A percentile compares a stretch with the other conserved stretches of the same genome.
Evolutionary conservation across 2,113 vertebrate species (phyloP).

Genomic region (Heloderma charlesbogerti): DNA sequence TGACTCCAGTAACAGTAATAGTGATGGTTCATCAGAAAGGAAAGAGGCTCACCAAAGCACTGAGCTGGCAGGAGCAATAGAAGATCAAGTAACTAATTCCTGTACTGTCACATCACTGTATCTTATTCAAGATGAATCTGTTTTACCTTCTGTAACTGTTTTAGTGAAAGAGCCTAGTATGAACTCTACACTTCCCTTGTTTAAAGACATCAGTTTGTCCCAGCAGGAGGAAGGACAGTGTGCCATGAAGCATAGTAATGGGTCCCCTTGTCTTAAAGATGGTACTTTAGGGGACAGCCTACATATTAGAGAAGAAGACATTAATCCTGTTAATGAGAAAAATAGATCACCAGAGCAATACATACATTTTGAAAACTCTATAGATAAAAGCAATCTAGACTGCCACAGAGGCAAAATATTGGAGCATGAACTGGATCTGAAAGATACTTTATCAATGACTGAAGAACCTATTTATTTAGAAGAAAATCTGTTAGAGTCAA

Average conservation of each 20-base stretch:
- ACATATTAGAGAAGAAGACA: slow-evolving; percentile 35
- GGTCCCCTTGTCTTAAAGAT: slow-evolving; percentile 2
- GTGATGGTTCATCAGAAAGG: slow-evolving; percentile 27
- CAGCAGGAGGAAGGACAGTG: slow-evolving; percentile 32
- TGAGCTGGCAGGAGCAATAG: neutral
- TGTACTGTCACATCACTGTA: slow-evolving; percentile 4
- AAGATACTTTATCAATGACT: slow-evolving; percentile 47
- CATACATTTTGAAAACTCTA: slow-evolving; percentile 39
- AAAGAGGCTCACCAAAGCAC: neutral
- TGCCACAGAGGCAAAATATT: slow-evolving; percentile 19
- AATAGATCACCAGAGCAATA: slow-evolving; percentile 12
- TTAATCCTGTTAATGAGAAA: slow-evolving; percentile 23
- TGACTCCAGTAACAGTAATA: neutral
- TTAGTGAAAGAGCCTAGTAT: slow-evolving; percentile 43
- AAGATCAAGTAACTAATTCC: neutral
- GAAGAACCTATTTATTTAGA: slow-evolving; percentile 52
- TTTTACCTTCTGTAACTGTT: slow-evolving; percentile 12
- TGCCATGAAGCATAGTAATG: neutral
- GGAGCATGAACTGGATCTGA: slow-evolving; percentile 41
- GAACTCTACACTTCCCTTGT: slow-evolving; percentile 37
- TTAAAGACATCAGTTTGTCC: slow-evolving; percentile 31
- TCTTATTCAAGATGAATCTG: slow-evolving; percentile 36
- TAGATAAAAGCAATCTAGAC: slow-evolving; percentile 27
- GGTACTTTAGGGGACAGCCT: slow-evolving; percentile 37
- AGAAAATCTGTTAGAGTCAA: slow-evolving; percentile 29